Evolutionary conservation across 2,888 invertebrate genomes (phyloP).

Genomic region (Colletes collaris): DNA sequence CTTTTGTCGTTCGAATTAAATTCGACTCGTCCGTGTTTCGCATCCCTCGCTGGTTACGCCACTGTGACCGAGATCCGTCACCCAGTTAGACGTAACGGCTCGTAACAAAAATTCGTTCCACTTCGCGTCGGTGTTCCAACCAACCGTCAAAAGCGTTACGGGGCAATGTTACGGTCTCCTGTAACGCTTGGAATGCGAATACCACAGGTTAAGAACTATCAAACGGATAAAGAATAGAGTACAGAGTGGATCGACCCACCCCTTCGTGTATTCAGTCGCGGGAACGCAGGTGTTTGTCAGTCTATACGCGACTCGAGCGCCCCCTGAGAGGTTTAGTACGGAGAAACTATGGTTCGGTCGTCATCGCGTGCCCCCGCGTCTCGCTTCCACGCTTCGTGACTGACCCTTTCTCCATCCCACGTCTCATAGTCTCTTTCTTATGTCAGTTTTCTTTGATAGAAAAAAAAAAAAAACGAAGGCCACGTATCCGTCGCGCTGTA

Average conservation of each 20-base stretch:
- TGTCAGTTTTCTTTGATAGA: not conserved
- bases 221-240: constrained; percentile 18
- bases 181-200: not conserved
- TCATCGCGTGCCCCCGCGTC: constrained; percentile 15
- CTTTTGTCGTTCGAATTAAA: not conserved
- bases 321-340: constrained; percentile 9
- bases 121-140: not conserved
- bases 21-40: not conserved
- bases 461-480: not conserved
- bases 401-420: not conserved
- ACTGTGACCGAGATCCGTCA: constrained; percentile 2
- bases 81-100: constrained; percentile 4
- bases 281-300: constrained; percentile 32
- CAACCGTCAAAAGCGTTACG: not conserved
- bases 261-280: constrained; percentile 19
- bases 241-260: constrained; percentile 7
- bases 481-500: not conserved
- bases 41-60: not conserved
- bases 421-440: constrained; percentile 4
- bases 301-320: constrained; percentile 13
- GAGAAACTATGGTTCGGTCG: constrained; percentile 4
- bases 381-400: not conserved
- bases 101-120: constrained; percentile 21
- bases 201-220: not conserved
- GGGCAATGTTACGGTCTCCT: not conserved